Evolutionary conservation across 1,140 invertebrate species (phyloP), one percentile per base, ranked within the genome.

Genomic region (Sarcophaga bullata): DNA sequence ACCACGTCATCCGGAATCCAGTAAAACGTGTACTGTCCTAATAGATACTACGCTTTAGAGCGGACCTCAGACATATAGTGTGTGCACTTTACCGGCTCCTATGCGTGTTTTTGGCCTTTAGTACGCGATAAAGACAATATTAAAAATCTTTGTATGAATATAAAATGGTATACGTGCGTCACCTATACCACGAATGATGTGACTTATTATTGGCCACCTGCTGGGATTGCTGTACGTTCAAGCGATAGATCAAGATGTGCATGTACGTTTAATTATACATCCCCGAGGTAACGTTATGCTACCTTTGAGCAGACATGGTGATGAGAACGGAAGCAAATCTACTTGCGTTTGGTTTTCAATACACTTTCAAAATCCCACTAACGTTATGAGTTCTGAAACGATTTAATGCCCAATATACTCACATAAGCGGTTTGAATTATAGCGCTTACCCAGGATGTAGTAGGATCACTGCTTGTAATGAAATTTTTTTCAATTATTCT

Each of bases 401-500:
- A 84, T 99, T 99, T 90, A 99, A 99, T 92, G 96, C n/a, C 97
- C 73, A 99, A 99, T 90, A 93, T 99, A 86, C 96, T n/a, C 98
- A 6, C 99, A 99, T 90, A n/a, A 99, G 97, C 91, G 98, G 99
- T 48, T 94, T 99, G 50, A 93, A 98, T 83, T 98, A 99, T 92
- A 97, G 97, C 86, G 94, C n/a, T 98, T 73, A 98, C 97, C 54
- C 97, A 97, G 92, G 98, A 99, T 91, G 97, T 98, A 93, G 93
- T 80, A 8, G 5, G 54, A 13, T 15, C 47, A 52, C 50, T 6
- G 8, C n/a, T n/a, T 52, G 50, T 76, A 19, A 46, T 37, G 0
- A 6, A 47, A 81, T 37, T 5, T 81, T 81, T 83, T 37, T 52
- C 5, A 19, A 19, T 3, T 6, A 78, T 19, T 83, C 37, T n/a